phyloP scores from a whole-genome alignment of 92 coral and sea anemone species.

The Virgularia gustaviana region DNA sequence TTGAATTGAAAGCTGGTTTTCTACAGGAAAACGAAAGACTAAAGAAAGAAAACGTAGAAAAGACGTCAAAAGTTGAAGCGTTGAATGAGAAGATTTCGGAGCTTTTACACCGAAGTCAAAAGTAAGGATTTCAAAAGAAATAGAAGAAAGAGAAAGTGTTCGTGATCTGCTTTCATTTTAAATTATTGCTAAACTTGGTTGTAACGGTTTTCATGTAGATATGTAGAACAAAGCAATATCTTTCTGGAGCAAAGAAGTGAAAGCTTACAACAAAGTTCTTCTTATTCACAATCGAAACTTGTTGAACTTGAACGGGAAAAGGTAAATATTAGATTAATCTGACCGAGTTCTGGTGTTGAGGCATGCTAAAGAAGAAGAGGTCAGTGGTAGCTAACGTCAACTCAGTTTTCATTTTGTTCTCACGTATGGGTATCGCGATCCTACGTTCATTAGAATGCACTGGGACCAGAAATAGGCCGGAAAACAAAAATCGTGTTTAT shows the following conservation, averaged over 20 bases:
- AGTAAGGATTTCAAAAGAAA: slow-evolving; percentile 42
- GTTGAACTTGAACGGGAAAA: slow-evolving; percentile 84
- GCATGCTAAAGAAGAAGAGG: too few relatives aligned
- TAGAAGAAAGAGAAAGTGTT: too few relatives aligned
- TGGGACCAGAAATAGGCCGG: too few relatives aligned
- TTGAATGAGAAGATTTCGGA: slow-evolving; percentile 88
- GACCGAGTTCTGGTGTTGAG: too few relatives aligned
- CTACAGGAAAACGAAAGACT: slow-evolving; percentile 88
- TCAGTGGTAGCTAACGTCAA: too few relatives aligned
- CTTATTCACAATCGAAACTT: slow-evolving; percentile 82
- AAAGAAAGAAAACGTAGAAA: slow-evolving; percentile 73
- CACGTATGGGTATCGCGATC: too few relatives aligned
- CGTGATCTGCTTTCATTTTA: neutral
- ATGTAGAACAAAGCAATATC: slow-evolving; percentile 92
- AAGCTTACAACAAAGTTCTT: slow-evolving; percentile 78
- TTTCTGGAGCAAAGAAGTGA: slow-evolving; percentile 96
- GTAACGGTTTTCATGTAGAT: slow-evolving; percentile 47
- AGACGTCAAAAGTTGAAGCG: slow-evolving; percentile 66
- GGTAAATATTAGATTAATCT: slow-evolving; percentile 46
- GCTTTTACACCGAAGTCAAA: slow-evolving; percentile 82
- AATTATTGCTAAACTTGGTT: neutral
- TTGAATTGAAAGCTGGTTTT: neutral
- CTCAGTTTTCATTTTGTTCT: too few relatives aligned
- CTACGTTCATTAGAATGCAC: too few relatives aligned
- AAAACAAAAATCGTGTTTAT: too few relatives aligned